These are phyloP conservation scores for Cervus canadensis DNA, from an alignment of 2,113 vertebrate genomes.

Conservation along the genomic window DNA sequence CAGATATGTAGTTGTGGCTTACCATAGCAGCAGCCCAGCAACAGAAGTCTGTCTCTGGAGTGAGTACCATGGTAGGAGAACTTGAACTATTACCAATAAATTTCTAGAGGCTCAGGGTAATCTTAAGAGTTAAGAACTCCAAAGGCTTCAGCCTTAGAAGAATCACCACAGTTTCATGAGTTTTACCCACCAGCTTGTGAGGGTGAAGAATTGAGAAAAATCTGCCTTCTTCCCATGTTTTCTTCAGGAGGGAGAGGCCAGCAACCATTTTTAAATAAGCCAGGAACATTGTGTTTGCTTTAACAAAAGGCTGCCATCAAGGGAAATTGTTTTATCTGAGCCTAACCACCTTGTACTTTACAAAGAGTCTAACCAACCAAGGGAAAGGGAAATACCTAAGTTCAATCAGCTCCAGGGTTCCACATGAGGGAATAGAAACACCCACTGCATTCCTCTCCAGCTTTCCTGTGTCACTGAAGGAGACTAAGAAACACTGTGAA, in stretches of 20 bases:
- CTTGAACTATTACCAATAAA: not conserved
- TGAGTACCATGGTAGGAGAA: not conserved
- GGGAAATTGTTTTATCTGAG: not conserved
- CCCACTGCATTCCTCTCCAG: not conserved
- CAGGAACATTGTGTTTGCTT: not conserved
- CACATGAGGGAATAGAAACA: not conserved
- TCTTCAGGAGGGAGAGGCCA: not conserved
- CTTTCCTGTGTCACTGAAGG: not conserved
- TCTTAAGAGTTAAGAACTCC: not conserved
- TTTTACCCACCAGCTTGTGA: not conserved
- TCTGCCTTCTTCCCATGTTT: not conserved
- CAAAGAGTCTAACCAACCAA: not conserved
- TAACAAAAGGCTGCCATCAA: not conserved
- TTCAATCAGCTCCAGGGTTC: not conserved
- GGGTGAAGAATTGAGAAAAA: not conserved
- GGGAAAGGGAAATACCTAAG: not conserved
- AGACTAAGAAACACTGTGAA: not conserved
- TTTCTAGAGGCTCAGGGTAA: not conserved
- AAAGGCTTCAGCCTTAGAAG: fast-evolving
- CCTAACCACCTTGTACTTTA: not conserved
- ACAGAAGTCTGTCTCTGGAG: not conserved
- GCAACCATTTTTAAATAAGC: not conserved
- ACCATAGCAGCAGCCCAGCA: not conserved
- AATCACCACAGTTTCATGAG: not conserved
- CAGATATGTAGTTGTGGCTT: not conserved